Base-by-base conservation (phyloP, 2,113 vertebrate species). In the Lethenteron camtschaticum region DNA sequence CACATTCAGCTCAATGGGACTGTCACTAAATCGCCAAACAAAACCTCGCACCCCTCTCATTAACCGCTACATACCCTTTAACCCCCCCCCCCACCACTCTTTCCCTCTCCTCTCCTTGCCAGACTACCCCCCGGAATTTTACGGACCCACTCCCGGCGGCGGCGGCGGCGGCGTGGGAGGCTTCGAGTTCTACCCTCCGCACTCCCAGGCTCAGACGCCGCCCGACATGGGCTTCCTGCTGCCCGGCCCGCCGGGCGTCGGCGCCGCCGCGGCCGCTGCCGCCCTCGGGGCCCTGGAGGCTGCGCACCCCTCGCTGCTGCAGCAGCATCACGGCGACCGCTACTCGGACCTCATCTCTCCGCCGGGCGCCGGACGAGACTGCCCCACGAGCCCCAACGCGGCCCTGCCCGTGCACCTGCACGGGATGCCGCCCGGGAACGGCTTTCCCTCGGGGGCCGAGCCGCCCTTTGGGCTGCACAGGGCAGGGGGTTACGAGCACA, bases 221-320 rank as follows among this genome's bases (percentile, higher is more conserved):
- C 63, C 63, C 24, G 63, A 66, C n/a, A n/a, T 66, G n/a, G n/a
- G 63, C 10, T 66, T 66, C 63, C n/a, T 66, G 63, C 63, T 66
- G 8, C 63, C 63, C 9, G 63, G n/a, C n/a, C n/a, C 24, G 63
- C 63, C 63, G 63, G 63, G 63, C n/a, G n/a, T 24, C 63, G 63
- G 63, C 10, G 63, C n/a, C 10, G 9, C 63, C 2, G 63, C n/a
- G n/a, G 63, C n/a, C 41, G 41, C 41, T 5, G 41, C 41, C 41
- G 41, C 41, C 41, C 41, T 41, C 41, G 41, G n/a, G 41, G 41
- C 41, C 41, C 41, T 41, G 41, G 41, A 41, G 41, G 41, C 41
- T 1, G 41, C 41, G 1, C 41, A 41, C 41, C 41, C 41, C 41
- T 41, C 41, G 41, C 41, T 41, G 41, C 41, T 41, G 24, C 24